Percentiles rank a stretch among this genome's conserved stretches.
These are phyloP conservation scores for Choloepus hoffmanni DNA, from an alignment of 2,113 vertebrate species.

Conservation along the genomic window DNA sequence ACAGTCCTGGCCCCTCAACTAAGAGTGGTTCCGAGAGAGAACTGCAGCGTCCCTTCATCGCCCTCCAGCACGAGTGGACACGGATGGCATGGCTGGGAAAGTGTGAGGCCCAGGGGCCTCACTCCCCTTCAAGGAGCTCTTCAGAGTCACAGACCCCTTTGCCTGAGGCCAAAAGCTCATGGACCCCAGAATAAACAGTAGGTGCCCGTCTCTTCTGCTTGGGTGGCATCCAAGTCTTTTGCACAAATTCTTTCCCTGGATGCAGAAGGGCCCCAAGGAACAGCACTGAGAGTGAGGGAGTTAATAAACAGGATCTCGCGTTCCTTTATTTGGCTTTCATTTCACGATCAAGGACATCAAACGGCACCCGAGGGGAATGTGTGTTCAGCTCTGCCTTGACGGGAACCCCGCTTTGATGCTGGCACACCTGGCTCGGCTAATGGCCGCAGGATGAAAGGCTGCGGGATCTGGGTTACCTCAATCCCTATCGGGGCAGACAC, in stretches of 20 bases:
- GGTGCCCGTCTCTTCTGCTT: neutral
- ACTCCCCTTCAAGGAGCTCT: neutral
- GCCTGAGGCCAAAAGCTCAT: neutral
- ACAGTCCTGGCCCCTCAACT: neutral
- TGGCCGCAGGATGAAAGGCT: constrained; percentile 73
- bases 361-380: neutral
- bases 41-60: neutral
- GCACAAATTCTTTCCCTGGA: neutral
- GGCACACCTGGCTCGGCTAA: constrained; percentile 87
- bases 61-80: neutral
- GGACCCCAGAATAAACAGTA: neutral
- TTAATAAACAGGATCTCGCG: neutral
- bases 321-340: neutral
- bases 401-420: constrained; percentile 86
- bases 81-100: neutral
- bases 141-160: neutral
- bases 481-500: neutral
- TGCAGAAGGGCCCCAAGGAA: neutral
- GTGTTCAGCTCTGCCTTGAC: constrained; percentile 56
- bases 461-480: neutral
- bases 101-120: neutral
- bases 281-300: neutral
- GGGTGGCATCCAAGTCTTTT: neutral
- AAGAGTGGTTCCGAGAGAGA: neutral
- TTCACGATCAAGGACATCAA: neutral